A percentile compares a stretch with the other conserved stretches of the same genome.
Conservation (phyloP, 2,888 invertebrate species). For the Caenorhabditis panamensis region DNA sequence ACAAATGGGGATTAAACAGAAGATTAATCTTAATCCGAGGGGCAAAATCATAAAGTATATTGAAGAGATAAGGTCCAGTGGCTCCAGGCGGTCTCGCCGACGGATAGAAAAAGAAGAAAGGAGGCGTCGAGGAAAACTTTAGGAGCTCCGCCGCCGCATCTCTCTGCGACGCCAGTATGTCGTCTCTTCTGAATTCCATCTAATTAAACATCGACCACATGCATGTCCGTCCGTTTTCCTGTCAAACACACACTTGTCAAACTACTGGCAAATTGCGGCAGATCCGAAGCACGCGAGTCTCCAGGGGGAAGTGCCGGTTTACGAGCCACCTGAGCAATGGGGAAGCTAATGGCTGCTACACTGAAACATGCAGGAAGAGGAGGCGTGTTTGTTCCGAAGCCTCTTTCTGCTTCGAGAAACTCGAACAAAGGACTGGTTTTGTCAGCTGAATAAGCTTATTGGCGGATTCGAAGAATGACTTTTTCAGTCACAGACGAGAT, state of each 20-base stretch:
- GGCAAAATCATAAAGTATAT: conserved; percentile 7
- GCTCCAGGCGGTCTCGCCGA: conserved; percentile 1
- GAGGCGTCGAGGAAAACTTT: conserved; percentile 3
- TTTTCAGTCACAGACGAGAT: no score
- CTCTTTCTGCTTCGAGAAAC: conserved; percentile 18
- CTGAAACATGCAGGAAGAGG: conserved; percentile 13
- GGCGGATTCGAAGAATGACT: no score
- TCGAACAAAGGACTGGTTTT: conserved; percentile 15
- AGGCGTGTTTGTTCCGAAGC: conserved; percentile 1
- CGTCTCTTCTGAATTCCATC: conserved; percentile 55
- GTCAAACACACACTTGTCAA: conserved; percentile 57
- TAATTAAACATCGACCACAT: conserved; percentile 52
- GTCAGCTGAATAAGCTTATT: conserved; percentile 18
- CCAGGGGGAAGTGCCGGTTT: conserved; percentile 25
- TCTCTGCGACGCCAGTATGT: conserved; percentile 9
- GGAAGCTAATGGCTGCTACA: conserved; percentile 33
- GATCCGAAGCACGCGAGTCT: conserved; percentile 8
- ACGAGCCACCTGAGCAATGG: conserved; percentile 51
- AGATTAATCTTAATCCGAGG: background rate
- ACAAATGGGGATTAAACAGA: background rate
- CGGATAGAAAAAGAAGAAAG: conserved; percentile 10
- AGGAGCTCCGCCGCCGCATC: background rate
- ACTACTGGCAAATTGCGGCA: conserved; percentile 33
- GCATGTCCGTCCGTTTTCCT: conserved; percentile 36
- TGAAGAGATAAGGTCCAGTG: background rate